Conservation (phyloP, 2,113 vertebrate genomes). For the Callaeas wilsoni region DNA sequence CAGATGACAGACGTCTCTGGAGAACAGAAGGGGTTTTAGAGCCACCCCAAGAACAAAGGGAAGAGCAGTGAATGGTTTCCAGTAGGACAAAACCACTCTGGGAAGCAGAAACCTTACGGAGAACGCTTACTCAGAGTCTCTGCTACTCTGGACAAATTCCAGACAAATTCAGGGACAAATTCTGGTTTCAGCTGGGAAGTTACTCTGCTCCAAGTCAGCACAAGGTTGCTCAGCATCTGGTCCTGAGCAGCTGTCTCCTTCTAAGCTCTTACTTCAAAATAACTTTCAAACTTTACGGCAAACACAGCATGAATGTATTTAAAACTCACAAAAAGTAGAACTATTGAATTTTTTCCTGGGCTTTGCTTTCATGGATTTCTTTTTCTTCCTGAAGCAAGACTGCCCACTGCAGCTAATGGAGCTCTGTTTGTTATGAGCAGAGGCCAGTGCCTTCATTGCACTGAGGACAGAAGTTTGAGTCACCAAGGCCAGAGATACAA, state of each 20-base stretch:
- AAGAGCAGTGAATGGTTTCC: not conserved
- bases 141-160: not conserved
- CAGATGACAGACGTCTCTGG: not conserved
- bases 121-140: not conserved
- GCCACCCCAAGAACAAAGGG: not conserved
- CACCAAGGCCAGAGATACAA: constrained; percentile 67
- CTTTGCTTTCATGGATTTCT: not conserved
- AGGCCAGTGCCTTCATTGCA: constrained; percentile 19
- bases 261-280: not conserved
- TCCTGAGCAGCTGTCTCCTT: not conserved
- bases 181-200: not conserved
- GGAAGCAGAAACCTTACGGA: not conserved
- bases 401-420: not conserved
- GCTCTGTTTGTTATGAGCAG: not conserved
- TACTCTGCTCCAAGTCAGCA: not conserved
- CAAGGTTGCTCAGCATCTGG: not conserved
- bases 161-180: not conserved
- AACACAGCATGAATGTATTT: not conserved
- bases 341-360: not conserved
- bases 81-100: not conserved
- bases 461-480: constrained; percentile 52
- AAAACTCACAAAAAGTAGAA: not conserved
- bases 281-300: not conserved
- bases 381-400: not conserved
- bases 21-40: not conserved